These are phyloP conservation scores for Caenorhabditis sp. DNA, from an alignment of 2,888 invertebrate species.

Conservation along the genomic window DNA sequence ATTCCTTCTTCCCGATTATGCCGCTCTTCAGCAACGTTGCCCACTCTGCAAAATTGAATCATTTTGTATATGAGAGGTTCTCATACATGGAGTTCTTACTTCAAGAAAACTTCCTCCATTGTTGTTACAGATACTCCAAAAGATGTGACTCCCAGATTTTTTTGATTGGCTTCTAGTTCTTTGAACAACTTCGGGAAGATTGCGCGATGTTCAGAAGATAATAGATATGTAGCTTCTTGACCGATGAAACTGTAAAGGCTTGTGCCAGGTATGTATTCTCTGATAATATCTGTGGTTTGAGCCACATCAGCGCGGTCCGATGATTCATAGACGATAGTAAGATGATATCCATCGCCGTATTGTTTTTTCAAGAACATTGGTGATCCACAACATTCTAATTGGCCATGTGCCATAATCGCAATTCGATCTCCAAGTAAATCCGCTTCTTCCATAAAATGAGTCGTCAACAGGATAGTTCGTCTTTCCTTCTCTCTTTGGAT, in stretches of 20 bases:
- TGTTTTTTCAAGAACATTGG: slow-evolving; percentile 81
- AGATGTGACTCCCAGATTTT: slow-evolving; percentile 78
- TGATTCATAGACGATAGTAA: slow-evolving; percentile 77
- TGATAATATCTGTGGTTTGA: slow-evolving; percentile 28
- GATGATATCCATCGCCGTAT: slow-evolving; percentile 84
- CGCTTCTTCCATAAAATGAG: slow-evolving; percentile 91
- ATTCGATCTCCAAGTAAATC: slow-evolving; percentile 84
- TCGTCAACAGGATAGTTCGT: slow-evolving; percentile 81
- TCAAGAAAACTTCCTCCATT: slow-evolving; percentile 88
- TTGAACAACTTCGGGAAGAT: slow-evolving; percentile 77
- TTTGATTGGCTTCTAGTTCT: slow-evolving; percentile 78
- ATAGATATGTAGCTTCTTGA: slow-evolving; percentile 80
- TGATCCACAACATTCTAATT: slow-evolving; percentile 83
- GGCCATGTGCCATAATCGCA: slow-evolving; percentile 85
- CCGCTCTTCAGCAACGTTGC: slow-evolving; percentile 57
- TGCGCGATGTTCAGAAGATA: slow-evolving; percentile 29
- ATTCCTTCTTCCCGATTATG: slow-evolving; percentile 36
- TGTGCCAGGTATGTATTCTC: slow-evolving; percentile 21
- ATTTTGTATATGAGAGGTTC: not conserved
- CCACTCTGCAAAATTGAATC: slow-evolving; percentile 43
- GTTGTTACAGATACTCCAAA: slow-evolving; percentile 87
- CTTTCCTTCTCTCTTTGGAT: slow-evolving; percentile 76
- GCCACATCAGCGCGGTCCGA: slow-evolving; percentile 38
- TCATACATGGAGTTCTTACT: slow-evolving; percentile 74
- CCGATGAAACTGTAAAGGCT: slow-evolving; percentile 80